A percentile compares a stretch with the other conserved stretches of the same genome.
phyloP scores from a whole-genome alignment of 2,797 vertebrate species.

The Centropyge bicolor region DNA sequence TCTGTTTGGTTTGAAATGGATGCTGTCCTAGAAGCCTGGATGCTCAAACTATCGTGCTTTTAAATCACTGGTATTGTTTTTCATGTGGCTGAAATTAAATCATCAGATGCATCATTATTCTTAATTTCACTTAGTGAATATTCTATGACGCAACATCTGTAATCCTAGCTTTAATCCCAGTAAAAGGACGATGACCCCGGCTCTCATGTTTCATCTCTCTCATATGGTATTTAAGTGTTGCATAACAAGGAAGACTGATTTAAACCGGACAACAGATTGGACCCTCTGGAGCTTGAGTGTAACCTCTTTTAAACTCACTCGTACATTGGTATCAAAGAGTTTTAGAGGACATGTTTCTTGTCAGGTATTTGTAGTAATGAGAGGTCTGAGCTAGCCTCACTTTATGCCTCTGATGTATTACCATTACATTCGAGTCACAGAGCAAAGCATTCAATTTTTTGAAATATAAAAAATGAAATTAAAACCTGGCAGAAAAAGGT shows the following conservation, averaged over 20 bases:
- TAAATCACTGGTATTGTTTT: constrained; percentile 17
- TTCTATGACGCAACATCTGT: constrained; percentile 66
- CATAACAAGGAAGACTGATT: constrained; percentile 64
- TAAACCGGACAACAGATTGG: constrained; percentile 36
- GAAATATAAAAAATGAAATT: neutral
- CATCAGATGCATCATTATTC: constrained; percentile 37
- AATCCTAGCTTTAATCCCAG: constrained; percentile 70
- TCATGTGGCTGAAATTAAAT: constrained; percentile 53
- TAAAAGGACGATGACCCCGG: constrained; percentile 35
- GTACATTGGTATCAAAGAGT: constrained; percentile 20
- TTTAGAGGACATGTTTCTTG: constrained; percentile 21
- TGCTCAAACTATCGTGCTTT: neutral
- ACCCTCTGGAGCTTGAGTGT: constrained; percentile 12
- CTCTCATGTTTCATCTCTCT: constrained; percentile 52
- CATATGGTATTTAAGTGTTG: constrained; percentile 70
- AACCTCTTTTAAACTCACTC: constrained; percentile 6
- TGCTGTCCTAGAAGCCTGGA: neutral
- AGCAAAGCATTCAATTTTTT: neutral
- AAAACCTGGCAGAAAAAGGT: rapidly evolving
- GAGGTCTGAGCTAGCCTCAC: neutral
- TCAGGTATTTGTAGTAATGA: constrained; percentile 4
- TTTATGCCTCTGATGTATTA: neutral
- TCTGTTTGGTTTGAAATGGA: constrained; percentile 25
- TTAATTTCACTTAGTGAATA: constrained; percentile 51
- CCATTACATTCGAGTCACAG: neutral